Conservation (phyloP, 1,140 invertebrate species). For the Anoplolepis gracilipes region DNA sequence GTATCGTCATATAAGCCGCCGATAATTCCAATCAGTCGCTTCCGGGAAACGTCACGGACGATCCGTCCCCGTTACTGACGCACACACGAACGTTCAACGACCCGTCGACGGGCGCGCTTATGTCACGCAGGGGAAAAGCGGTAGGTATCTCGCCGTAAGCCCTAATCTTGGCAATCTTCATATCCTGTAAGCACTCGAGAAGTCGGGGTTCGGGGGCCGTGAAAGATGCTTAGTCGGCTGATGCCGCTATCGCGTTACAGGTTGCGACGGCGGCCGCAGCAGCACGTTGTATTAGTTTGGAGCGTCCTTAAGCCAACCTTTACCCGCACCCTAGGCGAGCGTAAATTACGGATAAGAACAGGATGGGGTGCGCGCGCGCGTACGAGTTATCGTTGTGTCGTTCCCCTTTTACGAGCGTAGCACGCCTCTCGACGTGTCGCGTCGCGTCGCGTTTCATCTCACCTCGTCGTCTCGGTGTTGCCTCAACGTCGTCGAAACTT, state of each 20-base stretch:
- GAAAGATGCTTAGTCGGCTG: conserved; percentile 63
- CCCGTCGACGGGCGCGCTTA: conserved; percentile 5
- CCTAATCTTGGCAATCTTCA: conserved; percentile 72
- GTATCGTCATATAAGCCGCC: conserved; percentile 23
- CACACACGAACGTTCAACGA: not conserved
- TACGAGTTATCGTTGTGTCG: conserved; percentile 37
- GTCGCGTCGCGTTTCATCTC: not conserved
- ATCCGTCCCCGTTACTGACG: not conserved
- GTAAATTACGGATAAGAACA: conserved; percentile 60
- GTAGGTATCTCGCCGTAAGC: conserved; percentile 24
- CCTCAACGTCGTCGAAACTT: conserved; percentile 31
- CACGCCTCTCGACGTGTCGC: not conserved
- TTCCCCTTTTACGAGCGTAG: conserved; percentile 39
- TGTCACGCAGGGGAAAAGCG: conserved; percentile 28
- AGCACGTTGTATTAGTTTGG: conserved; percentile 60
- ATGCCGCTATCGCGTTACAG: conserved; percentile 65
- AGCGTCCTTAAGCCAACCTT: conserved; percentile 56
- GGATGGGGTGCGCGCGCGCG: conserved; percentile 12
- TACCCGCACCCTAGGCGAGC: conserved; percentile 34
- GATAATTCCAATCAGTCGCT: conserved; percentile 52
- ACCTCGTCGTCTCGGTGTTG: not conserved
- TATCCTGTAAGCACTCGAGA: conserved; percentile 67
- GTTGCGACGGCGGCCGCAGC: conserved; percentile 3
- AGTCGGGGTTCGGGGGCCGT: conserved; percentile 2
- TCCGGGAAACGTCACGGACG: not conserved